Evolutionary conservation across 2,888 invertebrate species (phyloP).

Genomic region (Nemurella pictetii): DNA sequence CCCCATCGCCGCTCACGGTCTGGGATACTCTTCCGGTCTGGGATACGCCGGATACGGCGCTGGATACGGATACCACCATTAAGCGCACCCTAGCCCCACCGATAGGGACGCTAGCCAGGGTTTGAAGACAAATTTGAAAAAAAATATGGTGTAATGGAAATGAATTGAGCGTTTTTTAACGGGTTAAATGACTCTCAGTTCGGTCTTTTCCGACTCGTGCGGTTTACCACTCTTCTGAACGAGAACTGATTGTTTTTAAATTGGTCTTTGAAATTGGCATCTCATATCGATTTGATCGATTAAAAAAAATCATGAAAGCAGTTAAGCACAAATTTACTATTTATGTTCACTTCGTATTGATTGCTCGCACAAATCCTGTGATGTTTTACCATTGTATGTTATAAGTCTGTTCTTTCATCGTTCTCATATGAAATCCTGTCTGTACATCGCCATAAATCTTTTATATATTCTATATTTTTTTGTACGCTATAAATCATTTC

Average conservation of each 20-base stretch:
- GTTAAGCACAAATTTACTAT: not conserved
- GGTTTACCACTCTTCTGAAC: no score
- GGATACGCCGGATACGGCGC: slow-evolving; percentile 38
- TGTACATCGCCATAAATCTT: slow-evolving; percentile 15
- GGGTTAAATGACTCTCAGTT: not conserved
- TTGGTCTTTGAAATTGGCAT: not conserved
- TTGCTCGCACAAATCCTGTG: not conserved
- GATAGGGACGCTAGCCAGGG: not conserved
- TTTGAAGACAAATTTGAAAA: not conserved
- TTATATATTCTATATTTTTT: slow-evolving; percentile 11
- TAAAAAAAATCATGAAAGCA: not conserved
- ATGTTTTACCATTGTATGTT: not conserved
- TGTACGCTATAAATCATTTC: slow-evolving; percentile 21
- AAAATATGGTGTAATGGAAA: not conserved
- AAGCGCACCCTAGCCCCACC: not conserved
- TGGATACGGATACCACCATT: slow-evolving; percentile 38
- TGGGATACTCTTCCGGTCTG: slow-evolving; percentile 43
- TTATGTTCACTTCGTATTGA: not conserved
- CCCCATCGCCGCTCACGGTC: slow-evolving; percentile 40
- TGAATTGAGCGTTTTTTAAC: not conserved
- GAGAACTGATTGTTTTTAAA: not conserved
- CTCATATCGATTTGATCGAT: not conserved
- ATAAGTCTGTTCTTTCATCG: slow-evolving; percentile 8
- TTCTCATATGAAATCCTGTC: slow-evolving; percentile 11
- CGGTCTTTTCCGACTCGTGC: no score